Conservation (phyloP, 2,113 vertebrate species). For the Perca fluviatilis region DNA sequence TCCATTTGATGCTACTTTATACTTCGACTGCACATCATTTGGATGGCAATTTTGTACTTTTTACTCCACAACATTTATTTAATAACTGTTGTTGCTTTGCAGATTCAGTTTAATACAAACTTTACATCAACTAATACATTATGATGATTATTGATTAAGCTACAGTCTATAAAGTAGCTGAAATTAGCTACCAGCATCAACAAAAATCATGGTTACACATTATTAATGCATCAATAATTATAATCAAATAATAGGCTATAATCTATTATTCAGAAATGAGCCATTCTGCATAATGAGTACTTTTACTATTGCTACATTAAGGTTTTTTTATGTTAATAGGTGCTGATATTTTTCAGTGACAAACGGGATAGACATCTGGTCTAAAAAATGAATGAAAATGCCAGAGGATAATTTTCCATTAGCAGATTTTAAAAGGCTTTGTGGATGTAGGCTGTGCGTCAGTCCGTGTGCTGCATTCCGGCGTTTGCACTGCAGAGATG, state of each 20-base stretch:
- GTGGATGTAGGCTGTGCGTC: neutral
- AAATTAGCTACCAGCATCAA: neutral
- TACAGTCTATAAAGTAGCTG: neutral
- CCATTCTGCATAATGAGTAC: neutral
- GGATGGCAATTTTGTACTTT: neutral
- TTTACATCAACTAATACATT: too few species aligned
- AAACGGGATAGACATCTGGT: too few species aligned
- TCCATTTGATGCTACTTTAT: neutral
- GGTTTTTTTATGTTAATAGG: neutral
- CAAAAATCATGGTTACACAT: neutral
- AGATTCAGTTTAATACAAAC: neutral
- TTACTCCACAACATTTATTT: neutral
- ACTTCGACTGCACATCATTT: neutral
- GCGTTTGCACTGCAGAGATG: conserved; percentile 62
- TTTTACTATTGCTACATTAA: neutral
- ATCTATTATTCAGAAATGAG: too few species aligned
- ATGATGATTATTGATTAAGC: neutral
- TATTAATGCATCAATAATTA: neutral
- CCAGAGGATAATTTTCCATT: neutral
- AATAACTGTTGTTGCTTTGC: neutral
- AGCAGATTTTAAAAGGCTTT: neutral
- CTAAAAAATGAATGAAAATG: neutral
- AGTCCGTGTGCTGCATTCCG: conserved; percentile 41
- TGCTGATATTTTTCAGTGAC: too few species aligned
- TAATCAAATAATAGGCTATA: too few species aligned